Evolutionary conservation across 2,113 vertebrate species (phyloP).

Genomic region (Holacanthus passer): DNA sequence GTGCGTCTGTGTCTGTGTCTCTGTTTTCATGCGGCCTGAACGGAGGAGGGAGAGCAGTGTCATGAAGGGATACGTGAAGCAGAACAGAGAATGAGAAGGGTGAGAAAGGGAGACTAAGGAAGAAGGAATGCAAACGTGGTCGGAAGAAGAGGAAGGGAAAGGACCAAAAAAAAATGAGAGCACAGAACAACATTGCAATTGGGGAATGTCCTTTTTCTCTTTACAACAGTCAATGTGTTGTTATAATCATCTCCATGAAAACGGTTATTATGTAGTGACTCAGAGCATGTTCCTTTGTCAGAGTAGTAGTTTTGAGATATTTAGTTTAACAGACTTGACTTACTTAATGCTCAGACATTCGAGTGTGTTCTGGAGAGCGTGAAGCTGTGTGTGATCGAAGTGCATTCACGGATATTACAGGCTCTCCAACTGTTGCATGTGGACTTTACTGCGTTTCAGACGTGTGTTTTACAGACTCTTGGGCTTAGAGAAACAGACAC

Average conservation of each 20-base stretch:
- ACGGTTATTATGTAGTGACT: conserved; percentile 32
- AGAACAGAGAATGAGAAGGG: conserved; percentile 68
- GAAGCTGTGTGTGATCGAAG: conserved; percentile 32
- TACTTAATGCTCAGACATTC: neutral
- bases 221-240: conserved; percentile 36
- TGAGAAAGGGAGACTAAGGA: conserved; percentile 65
- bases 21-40: conserved; percentile 26
- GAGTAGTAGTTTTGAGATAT: conserved; percentile 16
- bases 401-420: conserved; percentile 45
- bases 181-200: conserved; percentile 33
- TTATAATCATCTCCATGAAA: conserved; percentile 55
- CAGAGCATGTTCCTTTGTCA: conserved; percentile 4
- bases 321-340: conserved; percentile 23
- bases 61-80: conserved; percentile 61
- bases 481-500: neutral
- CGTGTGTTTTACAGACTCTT: conserved; percentile 40
- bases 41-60: conserved; percentile 29
- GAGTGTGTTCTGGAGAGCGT: conserved; percentile 29
- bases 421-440: conserved; percentile 16
- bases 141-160: conserved; percentile 65
- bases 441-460: conserved; percentile 25
- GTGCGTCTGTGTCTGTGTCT: conserved; percentile 33
- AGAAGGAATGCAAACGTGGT: conserved; percentile 73
- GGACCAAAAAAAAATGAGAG: conserved; percentile 31
- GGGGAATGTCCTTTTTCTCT: conserved; percentile 46